Percentiles rank a stretch among this genome's conserved stretches.
phyloP scores from a whole-genome alignment of 2,888 invertebrate species.

The Campoplex capitator region DNA sequence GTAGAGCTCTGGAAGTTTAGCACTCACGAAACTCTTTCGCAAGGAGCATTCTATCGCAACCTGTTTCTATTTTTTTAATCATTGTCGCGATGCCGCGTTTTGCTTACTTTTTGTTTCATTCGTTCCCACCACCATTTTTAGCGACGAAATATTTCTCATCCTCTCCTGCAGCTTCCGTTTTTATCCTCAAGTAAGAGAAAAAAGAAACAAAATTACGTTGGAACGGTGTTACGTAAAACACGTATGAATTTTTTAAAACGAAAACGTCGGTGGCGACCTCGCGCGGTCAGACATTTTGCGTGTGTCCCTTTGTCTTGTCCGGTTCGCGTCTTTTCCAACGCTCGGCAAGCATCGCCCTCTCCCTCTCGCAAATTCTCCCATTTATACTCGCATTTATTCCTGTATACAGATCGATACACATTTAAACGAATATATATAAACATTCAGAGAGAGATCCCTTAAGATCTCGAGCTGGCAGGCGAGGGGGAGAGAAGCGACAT shows the following conservation, averaged over 20 bases:
- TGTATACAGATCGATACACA: conserved; percentile 14
- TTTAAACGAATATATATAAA: neutral
- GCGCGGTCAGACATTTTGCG: conserved; percentile 65
- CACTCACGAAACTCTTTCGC: conserved; percentile 46
- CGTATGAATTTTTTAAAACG: neutral
- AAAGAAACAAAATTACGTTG: neutral
- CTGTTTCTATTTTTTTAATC: neutral
- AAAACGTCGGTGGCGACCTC: conserved; percentile 42
- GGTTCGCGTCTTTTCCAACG: conserved; percentile 53
- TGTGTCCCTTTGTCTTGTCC: conserved; percentile 77
- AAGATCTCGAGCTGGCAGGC: conserved; percentile 50
- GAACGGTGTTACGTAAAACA: neutral
- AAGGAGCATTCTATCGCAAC: conserved; percentile 27
- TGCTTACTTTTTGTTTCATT: neutral
- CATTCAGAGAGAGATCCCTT: conserved; percentile 47
- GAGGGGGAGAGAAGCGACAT: conserved; percentile 26
- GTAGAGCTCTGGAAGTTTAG: conserved; percentile 56
- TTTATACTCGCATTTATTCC: conserved; percentile 1
- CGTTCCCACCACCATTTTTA: conserved; percentile 16
- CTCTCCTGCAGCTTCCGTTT: conserved; percentile 61
- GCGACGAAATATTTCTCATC: neutral
- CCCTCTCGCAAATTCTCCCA: conserved; percentile 5
- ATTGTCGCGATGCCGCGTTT: neutral
- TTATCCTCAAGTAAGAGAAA: neutral
- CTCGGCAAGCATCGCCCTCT: conserved; percentile 35